Conservation (phyloP, 35 echinoderm and acorn worm genomes). For the Lytechinus variegatus region DNA sequence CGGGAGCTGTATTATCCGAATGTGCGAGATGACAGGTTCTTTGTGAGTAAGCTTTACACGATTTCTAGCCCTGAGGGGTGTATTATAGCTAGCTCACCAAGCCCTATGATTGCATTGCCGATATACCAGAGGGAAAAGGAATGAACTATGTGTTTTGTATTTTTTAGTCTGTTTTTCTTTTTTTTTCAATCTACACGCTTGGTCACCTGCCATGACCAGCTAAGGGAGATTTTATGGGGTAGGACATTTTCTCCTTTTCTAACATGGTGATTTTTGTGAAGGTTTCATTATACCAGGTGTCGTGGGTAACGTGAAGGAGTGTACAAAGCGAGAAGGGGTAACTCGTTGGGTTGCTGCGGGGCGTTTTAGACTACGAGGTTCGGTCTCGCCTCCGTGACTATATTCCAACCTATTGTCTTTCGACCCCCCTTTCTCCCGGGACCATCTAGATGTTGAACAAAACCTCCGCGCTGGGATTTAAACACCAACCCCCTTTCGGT, state of each 20-base stretch:
- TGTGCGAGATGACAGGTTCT: slow-evolving; percentile 13
- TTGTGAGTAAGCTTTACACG: neutral
- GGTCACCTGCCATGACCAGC: slow-evolving; percentile 6
- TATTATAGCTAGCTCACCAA: neutral
- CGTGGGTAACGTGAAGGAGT: neutral
- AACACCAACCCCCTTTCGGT: neutral
- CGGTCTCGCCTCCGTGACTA: neutral
- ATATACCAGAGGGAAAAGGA: neutral
- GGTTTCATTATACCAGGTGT: neutral
- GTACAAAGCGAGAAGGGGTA: neutral
- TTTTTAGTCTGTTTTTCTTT: neutral
- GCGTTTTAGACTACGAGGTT: neutral
- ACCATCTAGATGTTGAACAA: neutral
- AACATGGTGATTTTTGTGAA: neutral
- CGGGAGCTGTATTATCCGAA: slow-evolving; percentile 30
- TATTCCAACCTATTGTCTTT: neutral
- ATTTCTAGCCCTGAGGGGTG: neutral
- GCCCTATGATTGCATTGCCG: neutral
- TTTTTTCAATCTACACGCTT: neutral
- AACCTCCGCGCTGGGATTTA: neutral
- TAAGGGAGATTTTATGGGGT: neutral
- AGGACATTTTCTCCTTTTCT: neutral
- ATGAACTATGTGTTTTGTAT: slow-evolving; percentile 7
- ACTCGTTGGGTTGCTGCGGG: slow-evolving; percentile 6
- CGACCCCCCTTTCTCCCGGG: neutral